Evolutionary conservation across 2,888 invertebrate species (phyloP).

Genomic region (Drosophila buzzatii): DNA sequence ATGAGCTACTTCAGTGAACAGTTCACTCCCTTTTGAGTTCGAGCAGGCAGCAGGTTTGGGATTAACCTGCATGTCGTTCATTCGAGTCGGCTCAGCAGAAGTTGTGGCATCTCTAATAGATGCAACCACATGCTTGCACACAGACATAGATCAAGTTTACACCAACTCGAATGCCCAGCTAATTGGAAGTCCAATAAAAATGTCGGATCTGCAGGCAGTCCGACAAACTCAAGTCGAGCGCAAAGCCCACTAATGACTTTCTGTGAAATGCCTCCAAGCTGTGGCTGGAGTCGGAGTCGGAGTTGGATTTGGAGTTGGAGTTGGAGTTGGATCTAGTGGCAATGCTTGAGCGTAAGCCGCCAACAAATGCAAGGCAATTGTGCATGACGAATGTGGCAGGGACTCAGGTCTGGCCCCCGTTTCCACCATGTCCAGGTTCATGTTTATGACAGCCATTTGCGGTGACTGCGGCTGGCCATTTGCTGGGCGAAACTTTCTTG

Average conservation of each 20-base stretch:
- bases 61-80: not conserved
- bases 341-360: conserved; percentile 24
- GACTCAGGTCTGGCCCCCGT: conserved; percentile 34
- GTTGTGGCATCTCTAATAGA: conserved; percentile 29
- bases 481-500: conserved; percentile 68
- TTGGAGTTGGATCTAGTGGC: conserved; percentile 7
- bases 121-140: conserved; percentile 27
- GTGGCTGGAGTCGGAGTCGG: conserved; percentile 11
- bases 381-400: conserved; percentile 80
- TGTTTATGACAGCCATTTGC: conserved; percentile 77
- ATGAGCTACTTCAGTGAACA: conserved; percentile 7
- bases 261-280: conserved; percentile 69
- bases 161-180: conserved; percentile 68
- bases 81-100: conserved; percentile 3
- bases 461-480: conserved; percentile 66
- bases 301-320: not conserved
- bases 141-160: conserved; percentile 75
- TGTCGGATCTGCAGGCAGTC: conserved; percentile 76
- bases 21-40: no score
- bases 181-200: conserved; percentile 82
- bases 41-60: not conserved
- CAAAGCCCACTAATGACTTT: conserved; percentile 80
- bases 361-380: conserved; percentile 71
- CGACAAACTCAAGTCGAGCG: conserved; percentile 71
- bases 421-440: conserved; percentile 29